Conservation (phyloP, 1,140 invertebrate species). For the Drosophila sechellia region DNA sequence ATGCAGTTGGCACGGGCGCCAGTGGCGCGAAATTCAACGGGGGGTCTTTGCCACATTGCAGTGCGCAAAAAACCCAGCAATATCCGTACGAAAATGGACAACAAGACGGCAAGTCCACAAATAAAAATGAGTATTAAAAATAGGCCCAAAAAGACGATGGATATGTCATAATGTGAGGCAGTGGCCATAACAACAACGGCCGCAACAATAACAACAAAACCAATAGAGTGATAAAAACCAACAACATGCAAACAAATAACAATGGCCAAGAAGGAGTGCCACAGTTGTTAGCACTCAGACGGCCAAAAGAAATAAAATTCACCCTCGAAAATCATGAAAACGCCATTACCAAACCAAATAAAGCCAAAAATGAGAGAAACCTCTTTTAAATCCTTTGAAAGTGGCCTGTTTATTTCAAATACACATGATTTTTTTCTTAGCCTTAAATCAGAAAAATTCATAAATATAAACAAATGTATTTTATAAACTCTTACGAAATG, state of each 20-base stretch:
- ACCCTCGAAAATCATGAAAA: not conserved
- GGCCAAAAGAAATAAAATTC: constrained; percentile 5
- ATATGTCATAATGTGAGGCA: constrained; percentile 45
- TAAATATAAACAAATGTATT: too few species aligned
- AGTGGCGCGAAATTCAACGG: constrained; percentile 7
- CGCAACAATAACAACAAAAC: constrained; percentile 53
- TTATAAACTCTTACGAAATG: too few species aligned
- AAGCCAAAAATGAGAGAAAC: not conserved
- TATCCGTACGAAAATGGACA: constrained; percentile 7
- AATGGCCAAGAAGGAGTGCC: constrained; percentile 16
- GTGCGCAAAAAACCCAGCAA: constrained; percentile 29
- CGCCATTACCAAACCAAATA: not conserved
- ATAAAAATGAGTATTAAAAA: not conserved
- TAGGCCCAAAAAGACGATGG: constrained; percentile 12
- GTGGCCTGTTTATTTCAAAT: too few species aligned
- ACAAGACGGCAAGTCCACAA: not conserved
- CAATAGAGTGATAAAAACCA: constrained; percentile 79
- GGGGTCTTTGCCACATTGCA: constrained; percentile 12
- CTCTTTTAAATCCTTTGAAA: not conserved
- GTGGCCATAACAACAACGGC: constrained; percentile 23
- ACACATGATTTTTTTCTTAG: too few species aligned
- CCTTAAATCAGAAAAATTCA: too few species aligned
- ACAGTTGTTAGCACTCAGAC: constrained; percentile 4
- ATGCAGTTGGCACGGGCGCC: not conserved
- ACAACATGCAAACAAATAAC: constrained; percentile 25